phyloP scores from a whole-genome alignment of 2,113 vertebrate species.

The Chrysemys picta region DNA sequence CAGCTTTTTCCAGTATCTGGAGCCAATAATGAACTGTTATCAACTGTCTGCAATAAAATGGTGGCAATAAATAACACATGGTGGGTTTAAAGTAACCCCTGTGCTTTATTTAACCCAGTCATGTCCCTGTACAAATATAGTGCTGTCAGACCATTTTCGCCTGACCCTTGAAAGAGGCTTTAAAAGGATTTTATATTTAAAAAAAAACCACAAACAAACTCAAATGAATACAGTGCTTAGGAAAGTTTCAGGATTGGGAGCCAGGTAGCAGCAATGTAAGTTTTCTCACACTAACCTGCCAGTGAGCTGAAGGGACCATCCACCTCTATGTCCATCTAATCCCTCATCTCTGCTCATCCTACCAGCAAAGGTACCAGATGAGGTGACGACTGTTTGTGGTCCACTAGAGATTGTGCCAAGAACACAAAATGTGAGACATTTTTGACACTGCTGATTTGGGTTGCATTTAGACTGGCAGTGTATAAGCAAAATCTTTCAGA shows the following conservation, averaged over 20 bases:
- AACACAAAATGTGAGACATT: background rate
- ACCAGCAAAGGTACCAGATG: background rate
- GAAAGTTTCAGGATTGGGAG: background rate
- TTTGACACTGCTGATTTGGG: background rate
- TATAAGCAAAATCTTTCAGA: background rate
- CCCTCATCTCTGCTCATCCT: background rate
- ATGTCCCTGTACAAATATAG: background rate
- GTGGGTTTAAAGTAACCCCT: background rate
- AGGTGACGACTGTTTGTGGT: background rate
- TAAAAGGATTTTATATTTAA: background rate
- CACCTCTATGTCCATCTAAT: background rate
- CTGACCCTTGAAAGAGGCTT: background rate
- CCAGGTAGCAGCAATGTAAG: background rate
- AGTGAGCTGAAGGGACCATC: background rate
- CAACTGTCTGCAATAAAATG: background rate
- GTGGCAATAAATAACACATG: accelerated
- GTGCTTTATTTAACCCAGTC: background rate
- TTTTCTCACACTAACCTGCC: background rate
- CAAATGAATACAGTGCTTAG: background rate
- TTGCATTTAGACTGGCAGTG: background rate
- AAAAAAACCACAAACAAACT: background rate
- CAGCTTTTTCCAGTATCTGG: background rate
- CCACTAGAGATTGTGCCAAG: background rate
- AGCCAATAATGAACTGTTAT: background rate
- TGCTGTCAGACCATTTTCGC: background rate